A percentile compares a stretch with the other conserved stretches of the same genome.
Evolutionary conservation across 2,888 invertebrate species (phyloP).

Genomic region (Orchesellides sinensis): DNA sequence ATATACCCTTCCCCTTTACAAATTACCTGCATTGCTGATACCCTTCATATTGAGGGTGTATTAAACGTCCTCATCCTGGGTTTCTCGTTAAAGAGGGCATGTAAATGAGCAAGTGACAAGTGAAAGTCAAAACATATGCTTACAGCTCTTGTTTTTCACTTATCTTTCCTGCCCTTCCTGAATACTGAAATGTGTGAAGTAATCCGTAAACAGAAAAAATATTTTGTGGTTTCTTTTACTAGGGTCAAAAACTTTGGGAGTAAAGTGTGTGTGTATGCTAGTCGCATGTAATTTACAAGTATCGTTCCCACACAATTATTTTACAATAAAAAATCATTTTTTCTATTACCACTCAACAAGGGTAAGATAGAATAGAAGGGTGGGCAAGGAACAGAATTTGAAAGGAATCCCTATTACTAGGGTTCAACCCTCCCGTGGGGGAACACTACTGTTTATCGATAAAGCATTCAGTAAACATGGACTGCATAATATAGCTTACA

Average conservation of each 20-base stretch:
- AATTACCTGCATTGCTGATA: not conserved
- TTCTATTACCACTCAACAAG: too few species aligned
- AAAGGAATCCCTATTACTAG: not conserved
- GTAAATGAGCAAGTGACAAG: constrained; percentile 25
- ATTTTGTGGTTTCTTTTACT: not conserved
- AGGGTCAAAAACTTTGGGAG: constrained; percentile 7
- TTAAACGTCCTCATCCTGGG: too few species aligned
- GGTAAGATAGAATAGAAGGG: constrained; percentile 8
- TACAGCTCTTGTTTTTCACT: not conserved
- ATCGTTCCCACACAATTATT: not conserved
- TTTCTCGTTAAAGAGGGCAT: not conserved
- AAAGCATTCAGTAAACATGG: too few species aligned
- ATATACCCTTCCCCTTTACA: not conserved
- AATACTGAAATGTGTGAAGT: too few species aligned
- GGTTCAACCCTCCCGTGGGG: not conserved
- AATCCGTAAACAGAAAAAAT: too few species aligned
- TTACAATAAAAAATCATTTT: not conserved
- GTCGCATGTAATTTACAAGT: not conserved
- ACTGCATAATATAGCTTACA: too few species aligned
- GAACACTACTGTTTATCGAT: too few species aligned
- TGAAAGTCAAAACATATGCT: constrained; percentile 13
- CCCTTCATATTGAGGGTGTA: not conserved
- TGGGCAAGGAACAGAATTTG: not conserved
- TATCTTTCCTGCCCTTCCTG: constrained; percentile 5
- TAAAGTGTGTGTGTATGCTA: not conserved